Conservation (phyloP, 2,113 vertebrate species). For the Takifugu flavidus region DNA sequence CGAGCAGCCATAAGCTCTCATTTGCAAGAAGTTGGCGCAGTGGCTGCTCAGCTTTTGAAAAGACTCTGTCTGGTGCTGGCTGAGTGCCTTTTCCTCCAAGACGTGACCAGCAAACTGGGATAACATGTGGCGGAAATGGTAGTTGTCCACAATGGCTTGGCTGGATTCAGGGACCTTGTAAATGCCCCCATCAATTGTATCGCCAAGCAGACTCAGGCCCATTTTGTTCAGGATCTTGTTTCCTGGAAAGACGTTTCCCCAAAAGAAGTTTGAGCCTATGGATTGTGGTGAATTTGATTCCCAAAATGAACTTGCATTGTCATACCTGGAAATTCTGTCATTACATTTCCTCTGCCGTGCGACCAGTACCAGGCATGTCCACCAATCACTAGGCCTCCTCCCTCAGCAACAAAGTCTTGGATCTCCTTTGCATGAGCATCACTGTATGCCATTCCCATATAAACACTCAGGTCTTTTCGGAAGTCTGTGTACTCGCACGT, state of each 20-base stretch:
- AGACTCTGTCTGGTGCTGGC: conserved; percentile 25
- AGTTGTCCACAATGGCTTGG: conserved; percentile 57
- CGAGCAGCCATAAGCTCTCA: conserved; percentile 63
- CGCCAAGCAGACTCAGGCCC: conserved; percentile 79
- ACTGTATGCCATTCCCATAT: conserved; percentile 37
- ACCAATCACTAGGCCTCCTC: conserved; percentile 80
- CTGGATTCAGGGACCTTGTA: conserved; percentile 47
- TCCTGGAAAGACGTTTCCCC: conserved; percentile 48
- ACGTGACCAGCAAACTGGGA: conserved; percentile 74
- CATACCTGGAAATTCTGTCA: conserved; percentile 75
- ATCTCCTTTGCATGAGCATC: conserved; percentile 49
- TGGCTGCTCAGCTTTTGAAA: conserved; percentile 69
- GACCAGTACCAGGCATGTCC: conserved; percentile 84
- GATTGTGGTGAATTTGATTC: not conserved
- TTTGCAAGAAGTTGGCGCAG: conserved; percentile 71
- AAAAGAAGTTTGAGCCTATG: not conserved
- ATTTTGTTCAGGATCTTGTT: conserved; percentile 85
- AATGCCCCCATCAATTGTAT: conserved; percentile 39
- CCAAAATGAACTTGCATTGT: not conserved
- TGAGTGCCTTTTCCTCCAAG: conserved; percentile 54
- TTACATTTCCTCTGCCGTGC: conserved; percentile 32
- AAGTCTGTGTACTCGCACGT: conserved; percentile 21
- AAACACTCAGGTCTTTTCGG: conserved; percentile 39
- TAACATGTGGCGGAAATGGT: conserved; percentile 82
- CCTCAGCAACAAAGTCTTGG: conserved; percentile 78